Conservation (phyloP, 2,888 invertebrate genomes). For the Bruchidius siliquastri region DNA sequence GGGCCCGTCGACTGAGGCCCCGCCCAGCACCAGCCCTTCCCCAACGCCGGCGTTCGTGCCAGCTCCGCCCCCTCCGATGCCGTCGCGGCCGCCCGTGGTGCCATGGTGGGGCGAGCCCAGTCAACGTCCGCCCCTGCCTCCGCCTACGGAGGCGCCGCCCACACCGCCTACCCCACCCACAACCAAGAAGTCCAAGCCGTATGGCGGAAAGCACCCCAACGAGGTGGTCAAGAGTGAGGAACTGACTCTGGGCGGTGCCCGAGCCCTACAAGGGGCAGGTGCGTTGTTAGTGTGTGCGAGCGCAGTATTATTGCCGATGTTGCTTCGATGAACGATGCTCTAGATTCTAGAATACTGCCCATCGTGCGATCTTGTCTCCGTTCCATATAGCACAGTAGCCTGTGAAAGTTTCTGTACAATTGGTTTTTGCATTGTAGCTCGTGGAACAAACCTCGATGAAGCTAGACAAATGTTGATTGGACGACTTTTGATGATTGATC, state of each 20-base stretch:
- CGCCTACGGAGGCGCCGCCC: slow-evolving; percentile 45
- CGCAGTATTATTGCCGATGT: slow-evolving; percentile 30
- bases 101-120: slow-evolving; percentile 25
- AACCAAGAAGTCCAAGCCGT: slow-evolving; percentile 64
- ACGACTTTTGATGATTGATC: not conserved
- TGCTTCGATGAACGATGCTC: slow-evolving; percentile 36
- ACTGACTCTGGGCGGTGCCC: slow-evolving; percentile 65
- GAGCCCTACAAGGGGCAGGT: not conserved
- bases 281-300: slow-evolving; percentile 31
- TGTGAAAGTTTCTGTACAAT: not conserved
- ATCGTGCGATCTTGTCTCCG: not conserved
- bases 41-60: slow-evolving; percentile 25
- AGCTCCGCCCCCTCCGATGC: slow-evolving; percentile 31
- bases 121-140: slow-evolving; percentile 44
- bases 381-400: not conserved
- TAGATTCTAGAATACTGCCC: not conserved
- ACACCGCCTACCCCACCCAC: slow-evolving; percentile 52
- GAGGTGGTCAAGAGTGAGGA: slow-evolving; percentile 93
- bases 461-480: not conserved
- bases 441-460: not conserved
- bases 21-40: slow-evolving; percentile 39
- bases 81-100: slow-evolving; percentile 43
- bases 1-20: slow-evolving; percentile 32
- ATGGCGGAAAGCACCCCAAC: slow-evolving; percentile 78
- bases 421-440: not conserved